phyloP scores from a whole-genome alignment of 2,113 vertebrate genomes.

The Trichechus manatus region DNA sequence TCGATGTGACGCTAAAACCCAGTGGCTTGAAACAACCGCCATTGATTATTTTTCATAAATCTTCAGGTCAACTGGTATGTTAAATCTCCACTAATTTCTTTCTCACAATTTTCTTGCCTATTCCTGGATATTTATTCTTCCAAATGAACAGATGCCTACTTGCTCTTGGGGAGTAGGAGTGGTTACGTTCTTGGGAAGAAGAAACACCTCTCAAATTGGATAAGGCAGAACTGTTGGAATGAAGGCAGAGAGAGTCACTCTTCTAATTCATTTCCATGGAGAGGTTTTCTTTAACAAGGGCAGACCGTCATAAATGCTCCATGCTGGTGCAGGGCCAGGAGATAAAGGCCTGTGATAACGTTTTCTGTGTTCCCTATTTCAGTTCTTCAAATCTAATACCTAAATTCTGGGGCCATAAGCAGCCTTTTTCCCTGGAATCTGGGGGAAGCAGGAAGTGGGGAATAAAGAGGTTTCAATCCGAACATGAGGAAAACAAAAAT shows the following conservation, averaged over 20 bases:
- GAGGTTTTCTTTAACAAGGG: neutral
- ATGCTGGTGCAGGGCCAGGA: neutral
- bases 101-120: neutral
- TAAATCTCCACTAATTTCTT: neutral
- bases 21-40: neutral
- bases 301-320: neutral
- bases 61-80: neutral
- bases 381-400: neutral
- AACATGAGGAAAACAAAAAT: neutral
- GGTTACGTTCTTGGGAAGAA: neutral
- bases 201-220: neutral
- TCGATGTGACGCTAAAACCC: neutral
- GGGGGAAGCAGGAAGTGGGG: neutral
- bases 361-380: neutral
- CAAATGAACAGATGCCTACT: neutral
- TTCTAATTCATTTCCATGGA: neutral
- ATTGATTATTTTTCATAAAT: neutral
- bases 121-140: conserved; percentile 7
- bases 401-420: neutral
- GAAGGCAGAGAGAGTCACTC: neutral
- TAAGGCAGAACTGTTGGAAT: neutral
- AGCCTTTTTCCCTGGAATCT: neutral
- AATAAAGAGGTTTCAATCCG: neutral
- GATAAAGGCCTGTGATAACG: neutral
- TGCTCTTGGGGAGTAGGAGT: neutral